phyloP scores from a whole-genome alignment of 2,797 vertebrate genomes.

The Squalus acanthias region DNA sequence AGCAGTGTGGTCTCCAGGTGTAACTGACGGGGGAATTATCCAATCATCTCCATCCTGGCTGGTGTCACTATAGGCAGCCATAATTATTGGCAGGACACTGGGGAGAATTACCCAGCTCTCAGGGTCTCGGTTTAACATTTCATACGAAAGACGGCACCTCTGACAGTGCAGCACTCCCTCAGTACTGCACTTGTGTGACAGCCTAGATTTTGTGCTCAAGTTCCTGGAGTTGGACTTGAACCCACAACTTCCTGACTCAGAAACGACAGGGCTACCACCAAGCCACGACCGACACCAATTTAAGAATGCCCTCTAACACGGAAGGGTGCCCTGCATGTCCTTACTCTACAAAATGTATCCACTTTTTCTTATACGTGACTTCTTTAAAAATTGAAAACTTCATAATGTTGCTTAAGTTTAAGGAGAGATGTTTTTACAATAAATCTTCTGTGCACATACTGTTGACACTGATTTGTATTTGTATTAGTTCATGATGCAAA shows the following conservation, averaged over 20 bases:
- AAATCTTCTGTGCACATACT: background rate
- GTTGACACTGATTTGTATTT: background rate
- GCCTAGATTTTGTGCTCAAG: background rate
- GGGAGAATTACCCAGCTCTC: too few species aligned
- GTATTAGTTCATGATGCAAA: background rate
- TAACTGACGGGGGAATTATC: too few species aligned
- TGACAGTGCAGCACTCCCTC: too few species aligned
- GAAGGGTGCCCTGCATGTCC: too few species aligned
- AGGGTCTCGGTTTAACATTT: background rate
- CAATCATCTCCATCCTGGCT: too few species aligned
- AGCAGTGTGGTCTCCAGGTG: too few species aligned
- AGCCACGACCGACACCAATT: background rate
- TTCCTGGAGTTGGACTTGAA: background rate
- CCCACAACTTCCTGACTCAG: background rate
- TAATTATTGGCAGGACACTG: background rate
- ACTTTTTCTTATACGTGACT: background rate
- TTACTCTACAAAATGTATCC: background rate
- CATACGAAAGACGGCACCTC: background rate
- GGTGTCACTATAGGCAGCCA: too few species aligned
- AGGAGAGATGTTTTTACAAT: background rate
- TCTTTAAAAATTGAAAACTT: background rate
- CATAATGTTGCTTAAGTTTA: background rate
- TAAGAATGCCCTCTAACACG: background rate
- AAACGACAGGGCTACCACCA: background rate
- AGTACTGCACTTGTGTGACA: background rate